Conservation (phyloP, 2,888 invertebrate genomes). For the Cephus spinipes region DNA sequence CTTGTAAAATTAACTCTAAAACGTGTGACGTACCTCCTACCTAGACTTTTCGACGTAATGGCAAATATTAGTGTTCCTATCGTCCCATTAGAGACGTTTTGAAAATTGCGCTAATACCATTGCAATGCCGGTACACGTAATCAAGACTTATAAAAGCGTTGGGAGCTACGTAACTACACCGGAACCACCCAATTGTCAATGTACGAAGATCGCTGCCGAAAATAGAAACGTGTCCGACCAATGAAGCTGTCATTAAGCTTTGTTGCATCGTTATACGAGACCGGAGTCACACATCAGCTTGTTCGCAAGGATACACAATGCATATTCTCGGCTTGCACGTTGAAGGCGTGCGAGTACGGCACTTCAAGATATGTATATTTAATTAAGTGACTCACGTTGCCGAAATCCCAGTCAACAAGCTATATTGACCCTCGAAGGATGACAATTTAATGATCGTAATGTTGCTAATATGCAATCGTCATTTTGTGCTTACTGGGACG, state of each 20-base stretch:
- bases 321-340: no score
- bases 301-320: not conserved
- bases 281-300: not conserved
- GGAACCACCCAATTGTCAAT: constrained; percentile 10
- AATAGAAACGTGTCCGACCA: constrained; percentile 5
- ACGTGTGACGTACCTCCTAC: not conserved
- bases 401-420: not conserved
- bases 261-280: not conserved
- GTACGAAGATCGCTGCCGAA: constrained; percentile 5
- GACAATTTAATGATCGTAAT: not conserved
- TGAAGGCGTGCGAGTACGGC: not conserved
- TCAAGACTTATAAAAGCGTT: not conserved
- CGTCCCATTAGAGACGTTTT: not conserved
- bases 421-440: no score
- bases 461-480: not conserved
- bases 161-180: not conserved
- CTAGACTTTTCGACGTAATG: not conserved
- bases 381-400: not conserved
- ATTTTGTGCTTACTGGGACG: not conserved
- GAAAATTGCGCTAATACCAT: not conserved
- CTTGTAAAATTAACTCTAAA: not conserved
- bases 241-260: constrained; percentile 11
- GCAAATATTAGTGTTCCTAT: not conserved
- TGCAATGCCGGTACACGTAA: not conserved
- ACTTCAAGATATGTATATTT: not conserved